Base-by-base conservation (phyloP, 2,113 vertebrate genomes). In the Bubo scandiacus region DNA sequence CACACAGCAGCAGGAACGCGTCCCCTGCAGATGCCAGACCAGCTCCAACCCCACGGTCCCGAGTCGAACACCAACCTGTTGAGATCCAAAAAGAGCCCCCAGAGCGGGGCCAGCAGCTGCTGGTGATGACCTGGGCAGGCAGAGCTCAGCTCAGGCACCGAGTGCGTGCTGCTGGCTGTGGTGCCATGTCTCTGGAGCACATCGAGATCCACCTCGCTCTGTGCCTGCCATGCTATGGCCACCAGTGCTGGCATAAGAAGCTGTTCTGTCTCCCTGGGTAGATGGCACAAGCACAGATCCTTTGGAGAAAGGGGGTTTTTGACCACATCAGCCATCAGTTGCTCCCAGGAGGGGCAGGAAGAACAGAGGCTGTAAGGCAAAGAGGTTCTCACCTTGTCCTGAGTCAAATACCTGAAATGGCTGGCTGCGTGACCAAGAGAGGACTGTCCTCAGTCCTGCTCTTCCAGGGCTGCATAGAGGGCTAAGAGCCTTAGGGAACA, bases 1-100 rank as follows among this genome's bases (percentile, higher is more conserved):
- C 45, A 12, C 15, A 10, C 0, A 5, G 42, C 36, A 43, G 38
- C 52, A 40, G 74, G 20, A 22, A 40, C 45, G 4, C 0, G 0
- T 32, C 19, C 59, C 63, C 68, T 49, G 30, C 0, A 2, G 61
- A 7, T 5, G 20, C 82, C 67, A 36, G 15, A 27, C 7, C 2
- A 57, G 58, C 65, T 58, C 47, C 59, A 30, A 16, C 10, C 25
- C 42, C 34, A 7, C 47, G 26, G 36, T 52, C 63, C 34, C 11
- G 32, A 27, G n/a, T 25, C 3, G 0, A 57, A 26, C 19, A 17
- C 11, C 30, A 23, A 1, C 55, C 23, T 49, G 25, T 23, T 29
- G 57, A 51, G n/a, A 11, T 54, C 55, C 38, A 18, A 5, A n/a
- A 18, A 40, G 16, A 47, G 3, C 19, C 38, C 61, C n/a, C 19